Base-by-base conservation (phyloP, 2,113 vertebrate genomes). In the Grallaria varia region DNA sequence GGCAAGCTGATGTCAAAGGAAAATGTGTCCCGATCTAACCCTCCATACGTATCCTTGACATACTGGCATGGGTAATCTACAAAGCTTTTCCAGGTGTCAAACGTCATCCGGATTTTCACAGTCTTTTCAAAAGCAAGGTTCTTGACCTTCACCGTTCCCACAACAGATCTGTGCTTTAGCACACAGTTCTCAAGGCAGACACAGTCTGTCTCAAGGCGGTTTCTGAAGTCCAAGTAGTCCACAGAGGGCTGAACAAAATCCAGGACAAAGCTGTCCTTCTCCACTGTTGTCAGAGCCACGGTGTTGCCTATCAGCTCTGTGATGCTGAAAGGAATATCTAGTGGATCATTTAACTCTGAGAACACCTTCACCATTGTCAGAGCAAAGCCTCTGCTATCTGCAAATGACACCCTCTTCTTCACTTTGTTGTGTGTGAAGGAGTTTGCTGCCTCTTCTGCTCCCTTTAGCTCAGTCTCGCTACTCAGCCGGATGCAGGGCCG, bases 381-480 rank as follows among this genome's bases (percentile, higher is more conserved):
- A 30, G 99, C 89, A 3, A 99, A 97, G 56, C 99, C 99, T 58
- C 97, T 98, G 92, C 98, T 98, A 47, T 99, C 99, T 0, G 99
- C 99, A 27, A 99, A 99, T 1, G 99, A 99, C 69, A 99, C 99
- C 18, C 92, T 97, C 95, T 99, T 99, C 93, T 99, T 99, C 30
- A 81, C 94, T 75, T 98, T 98, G 49, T 49, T 95, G 6, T 95
- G 95, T 30, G 93, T 87, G 14, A 95, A 81, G 2, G 84, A 33
- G 7, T 89, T 71, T 39, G 96, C 71, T 40, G 86, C 66, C 33
- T 91, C 69, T 4, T 97, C 98, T 6, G 96, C 59, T 39, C 95
- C 96, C 0, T 33, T 14, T 73, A 84, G 42, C 1, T 42, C 40
- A 10, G 87, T 52, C 81, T 95, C 95, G 98, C 92, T 77, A 28